phyloP scores from a whole-genome alignment of 2,888 invertebrate species.

The Dolomedes plantarius region DNA sequence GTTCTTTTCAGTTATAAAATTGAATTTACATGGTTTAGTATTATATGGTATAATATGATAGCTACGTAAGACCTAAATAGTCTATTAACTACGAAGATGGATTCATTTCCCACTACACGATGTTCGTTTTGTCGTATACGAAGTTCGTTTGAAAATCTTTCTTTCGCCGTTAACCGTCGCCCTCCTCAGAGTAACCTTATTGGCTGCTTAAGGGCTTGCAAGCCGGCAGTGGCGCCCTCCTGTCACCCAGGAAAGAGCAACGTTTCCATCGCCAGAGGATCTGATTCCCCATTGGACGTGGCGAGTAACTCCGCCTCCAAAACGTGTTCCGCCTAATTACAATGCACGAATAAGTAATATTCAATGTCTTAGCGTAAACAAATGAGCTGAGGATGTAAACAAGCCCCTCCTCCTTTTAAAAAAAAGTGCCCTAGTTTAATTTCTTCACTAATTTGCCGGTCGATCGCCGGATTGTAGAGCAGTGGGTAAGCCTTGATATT shows the following conservation, averaged over 20 bases:
- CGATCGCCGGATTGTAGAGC: background rate
- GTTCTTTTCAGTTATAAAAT: too few relatives aligned
- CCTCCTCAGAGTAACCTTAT: background rate
- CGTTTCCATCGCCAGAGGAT: constrained; percentile 22
- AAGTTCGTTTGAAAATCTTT: background rate
- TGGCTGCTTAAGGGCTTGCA: background rate
- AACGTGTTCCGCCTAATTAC: constrained; percentile 70
- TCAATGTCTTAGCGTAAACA: constrained; percentile 69
- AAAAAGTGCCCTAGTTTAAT: constrained; percentile 52
- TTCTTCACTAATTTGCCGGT: constrained; percentile 20
- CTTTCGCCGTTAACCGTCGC: background rate
- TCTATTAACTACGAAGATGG: too few relatives aligned
- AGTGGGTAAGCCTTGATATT: background rate
- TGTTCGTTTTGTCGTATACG: too few relatives aligned
- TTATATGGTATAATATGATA: too few relatives aligned
- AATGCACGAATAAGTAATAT: constrained; percentile 72
- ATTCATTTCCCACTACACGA: too few relatives aligned
- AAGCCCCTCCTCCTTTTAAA: constrained; percentile 59
- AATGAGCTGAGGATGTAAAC: constrained; percentile 66
- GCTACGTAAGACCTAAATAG: too few relatives aligned
- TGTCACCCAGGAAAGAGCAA: constrained; percentile 45
- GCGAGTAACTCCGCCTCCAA: constrained; percentile 37
- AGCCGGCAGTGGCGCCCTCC: constrained; percentile 64
- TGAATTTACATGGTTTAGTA: too few relatives aligned
- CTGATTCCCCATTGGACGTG: constrained; percentile 30